Evolutionary conservation across 2,113 vertebrate genomes (phyloP), one percentile per base, ranked within the genome.

Genomic region (Helogale parvula): DNA sequence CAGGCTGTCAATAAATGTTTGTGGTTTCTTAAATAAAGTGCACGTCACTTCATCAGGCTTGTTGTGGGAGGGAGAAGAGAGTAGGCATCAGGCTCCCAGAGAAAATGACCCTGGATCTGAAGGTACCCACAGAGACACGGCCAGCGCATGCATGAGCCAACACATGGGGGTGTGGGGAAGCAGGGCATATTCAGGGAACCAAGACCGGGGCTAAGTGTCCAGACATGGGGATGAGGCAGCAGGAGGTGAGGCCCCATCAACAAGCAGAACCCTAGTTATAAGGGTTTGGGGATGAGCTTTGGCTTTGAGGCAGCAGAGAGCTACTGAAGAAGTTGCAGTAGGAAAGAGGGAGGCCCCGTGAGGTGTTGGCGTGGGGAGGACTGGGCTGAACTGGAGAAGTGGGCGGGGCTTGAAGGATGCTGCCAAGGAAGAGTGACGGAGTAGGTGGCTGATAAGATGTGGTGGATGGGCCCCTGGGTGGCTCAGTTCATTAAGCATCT

Each of bases 171-270:
- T 10, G 7, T 0, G 10, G 47, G 63, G 29, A n/a, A 19, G 47
- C 7, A 7, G 13, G 83, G 1, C 0, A 0, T 14, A 8, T 13
- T 9, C 71, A 1, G 29, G 47, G 60, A 50, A 41, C 27, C 4
- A 5, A 47, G 45, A 10, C 74, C 21, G 0, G 35, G 6, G 60
- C 63, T 47, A 8, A 41, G 33, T 15, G 45, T n/a, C 50, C 15
- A 27, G 17, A 57, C 11, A 14, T 0, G 1, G 45, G 27, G 3
- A 31, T 29, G n/a, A 3, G n/a, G 41, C 54, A 13, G 14, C 60
- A 54, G 72, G 72, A 45, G 71, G 15, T 9, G 21, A 15, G 74
- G 2, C 72, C 33, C 41, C 25, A 15, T 15, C n/a, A 19, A 5
- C 1, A 33, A 27, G 50, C 63, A 86, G 50, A 45, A 31, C 13